Conservation (phyloP, 2,888 invertebrate species). For the Polylopha cassiicola region DNA sequence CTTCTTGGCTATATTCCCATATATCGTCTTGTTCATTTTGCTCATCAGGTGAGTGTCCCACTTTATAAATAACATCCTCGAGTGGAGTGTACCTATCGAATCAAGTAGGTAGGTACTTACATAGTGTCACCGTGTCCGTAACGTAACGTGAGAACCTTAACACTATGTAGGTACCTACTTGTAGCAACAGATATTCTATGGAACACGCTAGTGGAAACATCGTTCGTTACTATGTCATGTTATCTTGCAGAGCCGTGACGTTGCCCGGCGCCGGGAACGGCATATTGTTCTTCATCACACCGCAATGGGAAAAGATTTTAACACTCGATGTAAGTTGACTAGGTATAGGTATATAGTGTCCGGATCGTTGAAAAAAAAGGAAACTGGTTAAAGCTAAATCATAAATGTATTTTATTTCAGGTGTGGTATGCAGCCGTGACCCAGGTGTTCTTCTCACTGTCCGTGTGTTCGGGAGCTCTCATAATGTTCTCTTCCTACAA, state of each 20-base stretch:
- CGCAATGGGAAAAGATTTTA: conserved; percentile 85
- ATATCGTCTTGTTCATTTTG: conserved; percentile 84
- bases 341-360: too few relatives aligned
- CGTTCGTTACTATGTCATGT: background rate
- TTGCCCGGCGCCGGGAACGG: conserved; percentile 84
- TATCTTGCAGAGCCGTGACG: conserved; percentile 73
- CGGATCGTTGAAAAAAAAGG: too few relatives aligned
- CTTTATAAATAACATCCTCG: background rate
- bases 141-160: too few relatives aligned
- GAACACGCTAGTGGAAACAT: too few relatives aligned
- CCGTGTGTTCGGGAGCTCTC: conserved; percentile 85
- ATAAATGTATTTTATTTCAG: too few relatives aligned
- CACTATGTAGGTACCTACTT: too few relatives aligned
- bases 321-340: conserved; percentile 77
- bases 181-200: too few relatives aligned
- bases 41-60: conserved; percentile 72
- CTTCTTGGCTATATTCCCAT: conserved; percentile 91
- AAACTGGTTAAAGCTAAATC: too few relatives aligned
- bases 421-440: conserved; percentile 89
- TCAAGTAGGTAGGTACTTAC: too few relatives aligned
- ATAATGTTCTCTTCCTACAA: conserved; percentile 89
- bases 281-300: conserved; percentile 86
- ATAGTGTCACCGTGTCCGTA: too few relatives aligned
- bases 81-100: too few relatives aligned
- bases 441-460: conserved; percentile 88